Evolutionary conservation across 2,113 vertebrate species (phyloP).

Genomic region (Nesospiza acunhae): DNA sequence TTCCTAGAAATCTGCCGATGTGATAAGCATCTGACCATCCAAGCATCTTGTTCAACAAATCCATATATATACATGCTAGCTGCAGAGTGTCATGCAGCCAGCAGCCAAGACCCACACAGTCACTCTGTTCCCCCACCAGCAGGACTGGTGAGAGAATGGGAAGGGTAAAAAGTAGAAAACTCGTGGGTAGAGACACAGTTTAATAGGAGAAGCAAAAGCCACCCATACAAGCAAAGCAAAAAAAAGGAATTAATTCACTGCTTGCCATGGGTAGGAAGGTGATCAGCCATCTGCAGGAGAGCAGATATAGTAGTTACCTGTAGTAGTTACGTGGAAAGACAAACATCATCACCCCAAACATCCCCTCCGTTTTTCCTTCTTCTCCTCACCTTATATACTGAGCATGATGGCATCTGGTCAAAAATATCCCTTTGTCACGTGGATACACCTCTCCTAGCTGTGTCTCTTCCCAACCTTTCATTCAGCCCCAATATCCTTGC

Average conservation of each 20-base stretch:
- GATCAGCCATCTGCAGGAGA: not conserved
- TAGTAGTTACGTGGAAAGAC: not conserved
- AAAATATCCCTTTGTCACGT: not conserved
- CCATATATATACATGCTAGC: no score
- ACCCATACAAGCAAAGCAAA: not conserved
- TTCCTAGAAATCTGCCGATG: not conserved
- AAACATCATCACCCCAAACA: not conserved
- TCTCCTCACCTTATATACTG: not conserved
- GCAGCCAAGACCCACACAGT: not conserved
- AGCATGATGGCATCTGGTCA: not conserved
- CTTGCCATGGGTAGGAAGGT: not conserved
- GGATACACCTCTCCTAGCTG: not conserved
- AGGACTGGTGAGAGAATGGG: not conserved
- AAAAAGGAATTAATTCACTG: not conserved
- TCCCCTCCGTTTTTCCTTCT: not conserved
- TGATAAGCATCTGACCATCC: not conserved
- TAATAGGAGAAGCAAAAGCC: not conserved
- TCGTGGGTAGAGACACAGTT: not conserved
- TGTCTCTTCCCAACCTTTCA: not conserved
- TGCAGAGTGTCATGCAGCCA: not conserved
- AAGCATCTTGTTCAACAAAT: not conserved
- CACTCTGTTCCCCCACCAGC: not conserved
- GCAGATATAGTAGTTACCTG: no score
- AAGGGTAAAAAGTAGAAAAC: not conserved
- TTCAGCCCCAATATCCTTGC: not conserved